Percentiles rank a stretch among this genome's conserved stretches.
Evolutionary conservation across 2,888 invertebrate genomes (phyloP).

Genomic region (Meiosimyza platycephala): DNA sequence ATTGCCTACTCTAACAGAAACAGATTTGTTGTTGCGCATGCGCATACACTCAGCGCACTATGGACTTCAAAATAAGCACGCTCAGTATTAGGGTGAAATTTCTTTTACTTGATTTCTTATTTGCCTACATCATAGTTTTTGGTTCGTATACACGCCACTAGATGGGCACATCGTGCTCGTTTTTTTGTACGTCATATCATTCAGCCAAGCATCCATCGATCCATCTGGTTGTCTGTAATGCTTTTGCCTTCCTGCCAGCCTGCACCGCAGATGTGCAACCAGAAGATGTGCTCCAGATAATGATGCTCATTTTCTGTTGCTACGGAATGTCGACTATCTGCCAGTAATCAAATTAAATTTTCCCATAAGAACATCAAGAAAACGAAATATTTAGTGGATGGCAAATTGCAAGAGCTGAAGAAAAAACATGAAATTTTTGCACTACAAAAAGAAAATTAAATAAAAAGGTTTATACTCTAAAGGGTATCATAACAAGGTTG

Average conservation of each 20-base stretch:
- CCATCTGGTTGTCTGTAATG: not conserved
- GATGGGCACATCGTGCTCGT: not conserved
- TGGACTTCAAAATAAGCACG: not conserved
- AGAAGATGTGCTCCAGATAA: slow-evolving; percentile 38
- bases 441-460: not conserved
- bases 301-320: slow-evolving; percentile 27
- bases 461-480: not conserved
- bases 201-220: not conserved
- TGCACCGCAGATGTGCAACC: slow-evolving; percentile 25
- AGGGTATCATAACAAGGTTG: not conserved
- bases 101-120: too few species aligned
- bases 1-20: slow-evolving; percentile 9
- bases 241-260: not conserved
- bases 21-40: slow-evolving; percentile 5
- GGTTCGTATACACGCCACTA: too few species aligned
- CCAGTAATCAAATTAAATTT: slow-evolving; percentile 43
- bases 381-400: not conserved
- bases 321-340: slow-evolving; percentile 32
- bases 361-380: slow-evolving; percentile 38
- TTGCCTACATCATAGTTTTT: too few species aligned
- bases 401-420: not conserved
- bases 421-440: not conserved
- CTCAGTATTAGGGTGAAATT: too few species aligned
- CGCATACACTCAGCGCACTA: not conserved
- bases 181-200: not conserved